These are phyloP conservation scores for Lomographa bimaculata DNA, from an alignment of 2,888 invertebrate species.

Conservation along the genomic window DNA sequence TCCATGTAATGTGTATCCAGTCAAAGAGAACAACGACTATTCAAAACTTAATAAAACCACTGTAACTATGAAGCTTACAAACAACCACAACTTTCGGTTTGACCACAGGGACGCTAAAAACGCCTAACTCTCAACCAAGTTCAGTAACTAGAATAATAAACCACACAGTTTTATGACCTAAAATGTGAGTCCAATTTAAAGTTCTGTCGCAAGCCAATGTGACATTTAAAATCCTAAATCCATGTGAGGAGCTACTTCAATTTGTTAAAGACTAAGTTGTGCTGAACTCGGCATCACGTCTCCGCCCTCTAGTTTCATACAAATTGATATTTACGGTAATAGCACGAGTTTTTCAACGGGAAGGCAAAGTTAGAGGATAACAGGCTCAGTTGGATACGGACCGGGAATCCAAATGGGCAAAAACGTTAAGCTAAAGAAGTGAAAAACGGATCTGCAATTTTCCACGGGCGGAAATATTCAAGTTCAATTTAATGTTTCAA, in stretches of 20 bases:
- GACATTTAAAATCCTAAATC: conserved; percentile 64
- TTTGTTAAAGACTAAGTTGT: conserved; percentile 66
- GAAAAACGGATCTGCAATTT: conserved; percentile 69
- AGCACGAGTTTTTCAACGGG: conserved; percentile 77
- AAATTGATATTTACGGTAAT: conserved; percentile 84
- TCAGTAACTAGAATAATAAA: conserved; percentile 24
- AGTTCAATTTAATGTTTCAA: conserved; percentile 67
- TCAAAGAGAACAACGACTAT: no score
- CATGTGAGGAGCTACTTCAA: conserved; percentile 66
- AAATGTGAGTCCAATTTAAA: conserved; percentile 55
- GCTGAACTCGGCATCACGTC: conserved; percentile 50
- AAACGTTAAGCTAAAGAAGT: conserved; percentile 66
- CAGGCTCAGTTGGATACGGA: conserved; percentile 71
- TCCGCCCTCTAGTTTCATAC: conserved; percentile 79
- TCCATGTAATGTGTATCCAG: no score
- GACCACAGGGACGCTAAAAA: conserved; percentile 30
- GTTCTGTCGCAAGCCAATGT: conserved; percentile 49
- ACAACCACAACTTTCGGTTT: conserved; percentile 26
- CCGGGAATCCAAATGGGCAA: conserved; percentile 71
- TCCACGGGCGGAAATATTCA: conserved; percentile 59
- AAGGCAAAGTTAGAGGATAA: conserved; percentile 74
- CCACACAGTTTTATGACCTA: conserved; percentile 40
- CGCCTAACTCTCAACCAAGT: conserved; percentile 24
- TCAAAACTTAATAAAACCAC: not conserved
- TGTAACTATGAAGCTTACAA: conserved; percentile 2